Evolutionary conservation across 2,113 vertebrate genomes (phyloP), one percentile per base, ranked within the genome.

Genomic region (Cyprinodon brontotheroides): DNA sequence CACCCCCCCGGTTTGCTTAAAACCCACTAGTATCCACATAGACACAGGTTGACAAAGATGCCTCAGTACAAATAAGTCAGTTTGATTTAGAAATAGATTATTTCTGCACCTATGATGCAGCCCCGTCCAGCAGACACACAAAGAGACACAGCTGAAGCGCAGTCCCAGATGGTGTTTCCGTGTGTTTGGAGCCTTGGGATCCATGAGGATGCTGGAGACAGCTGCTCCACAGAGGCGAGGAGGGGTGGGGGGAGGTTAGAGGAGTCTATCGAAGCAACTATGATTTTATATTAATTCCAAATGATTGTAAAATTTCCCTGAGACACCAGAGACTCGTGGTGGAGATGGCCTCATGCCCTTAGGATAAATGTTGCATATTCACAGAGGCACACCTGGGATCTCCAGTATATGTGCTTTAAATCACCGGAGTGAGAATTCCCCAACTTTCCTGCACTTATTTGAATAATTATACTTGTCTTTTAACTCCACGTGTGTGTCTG

Each of bases 131-230:
- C 78, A 63, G 76, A 76, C 81, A 78, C 53, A 68, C 62, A 72
- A 77, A 79, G 67, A n/a, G 4, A 60, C 78, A 70, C 87, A 91
- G 87, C 88, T 91, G 88, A 91, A 91, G 81, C 79, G 39, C 62
- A 81, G 88, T 90, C 91, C 93, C 93, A 94, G 93, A 94, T 94
- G 93, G 93, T 91, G 89, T 91, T 90, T 90, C 90, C 38, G 68
- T 84, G 84, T 91, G 86, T 91, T 83, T 89, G 87, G 84, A 91
- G 91, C 89, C 92, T 91, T 92, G 90, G 88, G 90, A 94, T 91
- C 89, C 69, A 62, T 72, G 87, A 91, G 85, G 89, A 91, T 92
- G 87, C 90, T 81, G 87, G 80, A 92, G 93, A 94, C 93, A 93
- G 93, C 92, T 94, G 93, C 89, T 94, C 93, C 86, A 85, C 87